phyloP scores from a whole-genome alignment of 2,888 invertebrate genomes.

The Orchesella flavescens region DNA sequence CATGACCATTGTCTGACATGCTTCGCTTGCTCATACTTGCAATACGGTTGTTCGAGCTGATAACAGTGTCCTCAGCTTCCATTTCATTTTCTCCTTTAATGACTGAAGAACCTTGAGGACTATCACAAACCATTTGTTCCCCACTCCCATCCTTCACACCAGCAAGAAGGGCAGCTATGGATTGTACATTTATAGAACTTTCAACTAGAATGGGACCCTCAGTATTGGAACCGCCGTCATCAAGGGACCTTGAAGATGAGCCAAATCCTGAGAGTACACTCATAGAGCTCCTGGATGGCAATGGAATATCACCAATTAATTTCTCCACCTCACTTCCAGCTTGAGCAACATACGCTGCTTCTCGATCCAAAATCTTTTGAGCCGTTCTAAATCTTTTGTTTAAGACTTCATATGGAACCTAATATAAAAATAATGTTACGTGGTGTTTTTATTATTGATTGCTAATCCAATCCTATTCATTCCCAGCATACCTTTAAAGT shows the following conservation, averaged over 20 bases:
- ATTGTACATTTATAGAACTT: constrained; percentile 53
- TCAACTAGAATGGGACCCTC: constrained; percentile 32
- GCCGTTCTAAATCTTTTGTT: constrained; percentile 97
- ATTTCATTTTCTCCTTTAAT: constrained; percentile 25
- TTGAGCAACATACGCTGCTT: constrained; percentile 89
- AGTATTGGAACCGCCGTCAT: not conserved
- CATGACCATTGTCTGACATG: not conserved
- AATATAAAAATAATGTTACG: not conserved
- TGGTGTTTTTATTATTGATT: no score
- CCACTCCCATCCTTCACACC: constrained; percentile 45
- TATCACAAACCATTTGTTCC: constrained; percentile 38
- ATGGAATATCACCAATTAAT: constrained; percentile 77
- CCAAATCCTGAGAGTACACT: not conserved
- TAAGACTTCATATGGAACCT: constrained; percentile 98
- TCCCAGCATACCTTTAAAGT: constrained; percentile 87
- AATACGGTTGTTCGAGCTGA: not conserved
- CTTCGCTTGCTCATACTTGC: constrained; percentile 56
- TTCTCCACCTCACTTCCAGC: constrained; percentile 87
- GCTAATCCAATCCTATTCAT: no score
- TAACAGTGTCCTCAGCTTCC: constrained; percentile 42
- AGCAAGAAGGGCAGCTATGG: constrained; percentile 54
- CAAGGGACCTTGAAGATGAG: not conserved
- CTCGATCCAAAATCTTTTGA: constrained; percentile 94
- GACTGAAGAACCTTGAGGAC: constrained; percentile 2
- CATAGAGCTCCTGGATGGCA: not conserved